A percentile compares a stretch with the other conserved stretches of the same genome.
Evolutionary conservation across 2,113 vertebrate species (phyloP).

Genomic region (Gymnogyps californianus): DNA sequence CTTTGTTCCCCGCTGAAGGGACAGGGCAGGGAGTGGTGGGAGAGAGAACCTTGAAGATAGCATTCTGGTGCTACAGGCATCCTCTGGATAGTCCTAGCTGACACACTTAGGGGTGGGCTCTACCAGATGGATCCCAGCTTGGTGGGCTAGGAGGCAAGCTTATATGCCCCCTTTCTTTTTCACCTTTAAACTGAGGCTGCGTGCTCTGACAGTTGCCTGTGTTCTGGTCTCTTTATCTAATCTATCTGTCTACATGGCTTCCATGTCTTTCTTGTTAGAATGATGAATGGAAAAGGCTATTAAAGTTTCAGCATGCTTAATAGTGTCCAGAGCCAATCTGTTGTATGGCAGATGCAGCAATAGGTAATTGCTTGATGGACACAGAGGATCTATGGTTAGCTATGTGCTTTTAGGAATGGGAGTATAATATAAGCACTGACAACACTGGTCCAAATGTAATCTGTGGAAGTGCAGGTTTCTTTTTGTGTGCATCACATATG

Average conservation of each 20-base stretch:
- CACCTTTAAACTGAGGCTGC: not conserved
- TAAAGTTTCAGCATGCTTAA: not conserved
- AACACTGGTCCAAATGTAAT: not conserved
- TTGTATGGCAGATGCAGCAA: not conserved
- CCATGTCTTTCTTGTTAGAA: not conserved
- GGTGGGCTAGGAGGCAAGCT: not conserved
- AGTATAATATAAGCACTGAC: not conserved
- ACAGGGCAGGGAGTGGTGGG: not conserved
- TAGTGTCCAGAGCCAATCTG: not conserved
- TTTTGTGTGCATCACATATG: not conserved
- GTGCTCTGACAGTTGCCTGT: not conserved
- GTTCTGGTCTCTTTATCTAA: not conserved
- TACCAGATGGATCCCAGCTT: not conserved
- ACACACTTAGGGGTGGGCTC: fast-evolving
- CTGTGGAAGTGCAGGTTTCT: not conserved
- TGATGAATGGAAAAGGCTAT: not conserved
- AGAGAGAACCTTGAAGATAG: not conserved
- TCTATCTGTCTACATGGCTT: not conserved
- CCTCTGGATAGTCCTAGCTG: not conserved
- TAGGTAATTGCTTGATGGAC: not conserved
- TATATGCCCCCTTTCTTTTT: not conserved
- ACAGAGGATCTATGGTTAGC: not conserved
- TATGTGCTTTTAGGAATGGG: not conserved
- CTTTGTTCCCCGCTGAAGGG: not conserved
- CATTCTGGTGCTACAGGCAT: not conserved